Evolutionary conservation across 2,888 invertebrate genomes (phyloP).

Genomic region (Crocallis elinguaria): DNA sequence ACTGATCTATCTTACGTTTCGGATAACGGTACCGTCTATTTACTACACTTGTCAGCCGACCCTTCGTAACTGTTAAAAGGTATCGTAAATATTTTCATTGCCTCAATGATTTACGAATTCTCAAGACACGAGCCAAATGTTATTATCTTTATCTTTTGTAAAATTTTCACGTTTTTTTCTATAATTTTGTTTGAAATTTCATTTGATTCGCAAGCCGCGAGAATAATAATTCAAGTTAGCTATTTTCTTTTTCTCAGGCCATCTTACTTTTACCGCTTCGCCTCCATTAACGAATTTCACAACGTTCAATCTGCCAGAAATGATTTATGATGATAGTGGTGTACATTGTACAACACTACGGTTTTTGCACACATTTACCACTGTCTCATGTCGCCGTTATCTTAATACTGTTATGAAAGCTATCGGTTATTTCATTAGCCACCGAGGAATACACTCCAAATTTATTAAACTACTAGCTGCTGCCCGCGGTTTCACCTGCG

Average conservation of each 20-base stretch:
- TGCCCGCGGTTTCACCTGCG: no score
- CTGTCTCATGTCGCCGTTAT: conserved; percentile 53
- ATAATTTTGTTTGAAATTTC: conserved; percentile 3
- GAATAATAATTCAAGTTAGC: not conserved
- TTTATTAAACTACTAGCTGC: not conserved
- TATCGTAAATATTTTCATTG: conserved; percentile 34
- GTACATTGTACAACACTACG: conserved; percentile 34
- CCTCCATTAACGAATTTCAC: conserved; percentile 31
- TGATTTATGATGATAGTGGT: conserved; percentile 51
- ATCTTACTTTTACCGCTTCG: no score
- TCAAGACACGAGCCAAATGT: conserved; percentile 24
- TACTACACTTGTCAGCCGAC: conserved; percentile 28
- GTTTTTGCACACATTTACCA: conserved; percentile 53
- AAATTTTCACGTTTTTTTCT: not conserved
- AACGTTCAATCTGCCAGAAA: conserved; percentile 27
- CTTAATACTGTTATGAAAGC: conserved; percentile 41
- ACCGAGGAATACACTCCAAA: not conserved
- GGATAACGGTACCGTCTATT: conserved; percentile 26
- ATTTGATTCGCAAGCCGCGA: not conserved
- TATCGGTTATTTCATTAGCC: conserved; percentile 31
- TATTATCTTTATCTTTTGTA: not conserved
- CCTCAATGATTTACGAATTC: conserved; percentile 27
- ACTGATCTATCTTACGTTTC: conserved; percentile 29
- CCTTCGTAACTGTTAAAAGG: conserved; percentile 31
- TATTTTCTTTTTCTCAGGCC: conserved; percentile 10